Evolutionary conservation across 2,797 vertebrate genomes (phyloP), one percentile per base, ranked within the genome.

Genomic region (Ceryle rudis): DNA sequence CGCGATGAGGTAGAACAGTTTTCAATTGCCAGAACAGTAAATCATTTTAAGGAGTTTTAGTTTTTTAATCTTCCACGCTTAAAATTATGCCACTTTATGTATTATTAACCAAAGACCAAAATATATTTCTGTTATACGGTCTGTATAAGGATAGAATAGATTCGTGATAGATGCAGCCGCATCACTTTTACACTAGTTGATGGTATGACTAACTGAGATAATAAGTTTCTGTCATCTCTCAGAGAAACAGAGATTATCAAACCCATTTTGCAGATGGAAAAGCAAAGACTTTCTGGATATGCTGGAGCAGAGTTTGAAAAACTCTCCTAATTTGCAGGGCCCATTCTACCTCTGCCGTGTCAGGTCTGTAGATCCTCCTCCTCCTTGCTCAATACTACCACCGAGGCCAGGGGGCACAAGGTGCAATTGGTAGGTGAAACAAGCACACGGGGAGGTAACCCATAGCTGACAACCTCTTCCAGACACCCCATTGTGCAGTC

Each of bases 21-120:
- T 93, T 84, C 55, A 23, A 3, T 75, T 89, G 47, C 49, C 79
- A 44, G 72, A 87, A 55, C 52, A 72, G 57, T 83, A 80, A 93
- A 87, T 91, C 69, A 80, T 57, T 94, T 85, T 41, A 42, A 94
- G 41, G 67, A 94, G 69, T 74, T 89, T 52, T 71, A 67, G 51
- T 37, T 93, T 90, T 93, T 91, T 74, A 81, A 62, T 61, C 49
- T 83, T 91, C 61, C 2, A 0, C 51, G 17, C 35, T 77, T 87
- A 86, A 89, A 93, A 83, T 67, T 5, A 71, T 74, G 73, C 23
- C 41, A 51, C 49, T 69, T 87, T 31, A 54, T 81, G 21, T 58
- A 65, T 86, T 86, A 81, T 73, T 86, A 75, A 92, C 89, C 51
- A 81, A 90, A 85, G 74, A 55, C 28, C 26, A 75, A n/a, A 65